phyloP scores from a whole-genome alignment of 1,140 invertebrate species.

The Panonychus citri region DNA sequence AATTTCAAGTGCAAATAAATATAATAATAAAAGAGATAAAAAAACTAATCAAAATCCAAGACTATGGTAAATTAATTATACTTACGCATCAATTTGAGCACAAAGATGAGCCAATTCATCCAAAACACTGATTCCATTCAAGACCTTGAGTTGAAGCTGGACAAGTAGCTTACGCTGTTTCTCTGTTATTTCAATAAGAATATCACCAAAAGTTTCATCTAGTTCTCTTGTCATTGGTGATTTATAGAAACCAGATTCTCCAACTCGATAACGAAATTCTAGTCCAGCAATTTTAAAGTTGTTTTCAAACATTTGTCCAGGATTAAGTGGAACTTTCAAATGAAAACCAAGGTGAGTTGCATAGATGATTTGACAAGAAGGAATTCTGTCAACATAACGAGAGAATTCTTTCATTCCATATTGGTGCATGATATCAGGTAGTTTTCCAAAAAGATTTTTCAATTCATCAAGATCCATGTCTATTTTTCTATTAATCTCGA shows the following conservation, averaged over 20 bases:
- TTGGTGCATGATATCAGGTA: constrained; percentile 1
- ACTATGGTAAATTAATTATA: constrained; percentile 4
- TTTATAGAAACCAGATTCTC: constrained; percentile 43
- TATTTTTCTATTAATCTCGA: constrained; percentile 3
- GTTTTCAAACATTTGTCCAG: constrained; percentile 25
- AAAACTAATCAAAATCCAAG: background rate
- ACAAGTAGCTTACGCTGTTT: constrained; percentile 48
- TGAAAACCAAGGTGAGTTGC: constrained; percentile 10
- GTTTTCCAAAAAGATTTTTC: background rate
- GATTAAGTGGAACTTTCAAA: constrained; percentile 2
- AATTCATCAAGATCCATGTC: constrained; percentile 7
- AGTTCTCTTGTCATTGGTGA: constrained; percentile 34
- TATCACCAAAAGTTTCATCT: constrained; percentile 46
- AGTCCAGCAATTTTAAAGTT: constrained; percentile 36
- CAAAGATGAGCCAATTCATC: constrained; percentile 35
- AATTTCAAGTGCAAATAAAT: background rate
- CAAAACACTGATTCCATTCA: constrained; percentile 34
- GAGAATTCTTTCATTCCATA: background rate
- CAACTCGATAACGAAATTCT: constrained; percentile 30
- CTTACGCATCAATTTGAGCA: constrained; percentile 47
- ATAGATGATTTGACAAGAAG: background rate
- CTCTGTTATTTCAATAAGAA: constrained; percentile 42
- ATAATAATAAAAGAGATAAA: constrained; percentile 3
- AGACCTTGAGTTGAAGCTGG: constrained; percentile 35
- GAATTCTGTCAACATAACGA: background rate